phyloP scores from a whole-genome alignment of 2,113 vertebrate species.

The Eolophus roseicapilla region DNA sequence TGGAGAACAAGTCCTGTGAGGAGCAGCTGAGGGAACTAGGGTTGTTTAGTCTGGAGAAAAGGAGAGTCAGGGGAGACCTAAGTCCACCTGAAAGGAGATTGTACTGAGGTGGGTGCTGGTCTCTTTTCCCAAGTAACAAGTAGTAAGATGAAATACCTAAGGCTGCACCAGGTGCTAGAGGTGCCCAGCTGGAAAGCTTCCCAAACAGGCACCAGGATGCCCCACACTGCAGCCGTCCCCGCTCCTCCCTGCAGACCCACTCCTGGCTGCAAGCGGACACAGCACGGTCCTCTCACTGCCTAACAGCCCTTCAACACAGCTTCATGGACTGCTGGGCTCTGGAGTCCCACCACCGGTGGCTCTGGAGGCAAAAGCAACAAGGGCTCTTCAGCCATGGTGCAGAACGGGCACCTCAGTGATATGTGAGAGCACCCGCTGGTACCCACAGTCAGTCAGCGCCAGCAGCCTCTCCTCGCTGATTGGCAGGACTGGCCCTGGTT shows the following conservation, averaged over 20 bases:
- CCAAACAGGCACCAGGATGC: neutral
- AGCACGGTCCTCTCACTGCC: neutral
- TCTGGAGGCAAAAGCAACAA: neutral
- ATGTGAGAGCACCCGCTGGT: neutral
- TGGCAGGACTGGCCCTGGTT: neutral
- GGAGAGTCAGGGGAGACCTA: neutral
- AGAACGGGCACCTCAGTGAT: neutral
- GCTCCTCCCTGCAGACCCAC: neutral
- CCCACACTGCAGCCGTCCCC: neutral
- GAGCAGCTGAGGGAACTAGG: neutral
- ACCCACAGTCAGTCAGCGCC: neutral
- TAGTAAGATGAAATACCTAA: neutral
- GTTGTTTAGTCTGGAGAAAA: neutral
- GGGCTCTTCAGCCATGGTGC: neutral
- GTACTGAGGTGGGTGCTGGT: neutral
- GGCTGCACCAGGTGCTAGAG: neutral
- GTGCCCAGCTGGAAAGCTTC: neutral
- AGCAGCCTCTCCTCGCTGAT: neutral
- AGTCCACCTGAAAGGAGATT: neutral
- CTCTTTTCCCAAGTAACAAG: neutral
- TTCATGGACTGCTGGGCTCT: neutral
- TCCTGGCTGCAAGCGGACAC: neutral
- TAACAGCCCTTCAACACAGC: neutral
- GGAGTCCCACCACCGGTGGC: fast-evolving
- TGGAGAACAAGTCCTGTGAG: neutral